These are phyloP conservation scores for Brachypodius melanocephalos DNA, from an alignment of 2,113 vertebrate species.

Conservation along the genomic window DNA sequence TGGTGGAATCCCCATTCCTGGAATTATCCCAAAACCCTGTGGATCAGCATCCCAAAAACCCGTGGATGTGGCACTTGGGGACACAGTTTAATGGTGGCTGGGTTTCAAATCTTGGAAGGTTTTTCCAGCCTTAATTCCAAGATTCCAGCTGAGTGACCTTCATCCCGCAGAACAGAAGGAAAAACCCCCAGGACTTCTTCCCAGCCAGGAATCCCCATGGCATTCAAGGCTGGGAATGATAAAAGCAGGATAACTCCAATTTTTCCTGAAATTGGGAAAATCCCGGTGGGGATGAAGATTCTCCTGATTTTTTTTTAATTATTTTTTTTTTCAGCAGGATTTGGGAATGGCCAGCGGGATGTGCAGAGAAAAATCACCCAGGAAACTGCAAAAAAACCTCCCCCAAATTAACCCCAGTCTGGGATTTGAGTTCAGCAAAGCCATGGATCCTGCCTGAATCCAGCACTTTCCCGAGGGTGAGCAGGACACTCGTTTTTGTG, in stretches of 20 bases:
- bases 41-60: neutral
- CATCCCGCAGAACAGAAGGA: neutral
- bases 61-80: neutral
- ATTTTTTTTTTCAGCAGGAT: neutral
- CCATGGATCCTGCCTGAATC: neutral
- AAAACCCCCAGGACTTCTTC: neutral
- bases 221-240: neutral
- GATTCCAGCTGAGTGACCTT: neutral
- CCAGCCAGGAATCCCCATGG: neutral
- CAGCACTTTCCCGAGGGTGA: neutral
- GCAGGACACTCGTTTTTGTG: neutral
- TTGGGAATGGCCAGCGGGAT: neutral
- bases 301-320: neutral
- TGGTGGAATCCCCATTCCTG: neutral
- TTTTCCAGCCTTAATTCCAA: neutral
- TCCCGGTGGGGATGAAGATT: neutral
- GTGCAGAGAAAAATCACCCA: neutral
- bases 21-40: neutral
- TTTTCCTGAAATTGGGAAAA: neutral
- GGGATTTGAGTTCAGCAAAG: neutral
- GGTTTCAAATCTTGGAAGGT: fast-evolving
- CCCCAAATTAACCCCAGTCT: neutral
- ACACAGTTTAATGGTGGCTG: neutral
- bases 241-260: fast-evolving
- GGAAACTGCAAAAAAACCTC: neutral